Base-by-base conservation (phyloP, 2,888 invertebrate species). In the Tenthredo mesomela region DNA sequence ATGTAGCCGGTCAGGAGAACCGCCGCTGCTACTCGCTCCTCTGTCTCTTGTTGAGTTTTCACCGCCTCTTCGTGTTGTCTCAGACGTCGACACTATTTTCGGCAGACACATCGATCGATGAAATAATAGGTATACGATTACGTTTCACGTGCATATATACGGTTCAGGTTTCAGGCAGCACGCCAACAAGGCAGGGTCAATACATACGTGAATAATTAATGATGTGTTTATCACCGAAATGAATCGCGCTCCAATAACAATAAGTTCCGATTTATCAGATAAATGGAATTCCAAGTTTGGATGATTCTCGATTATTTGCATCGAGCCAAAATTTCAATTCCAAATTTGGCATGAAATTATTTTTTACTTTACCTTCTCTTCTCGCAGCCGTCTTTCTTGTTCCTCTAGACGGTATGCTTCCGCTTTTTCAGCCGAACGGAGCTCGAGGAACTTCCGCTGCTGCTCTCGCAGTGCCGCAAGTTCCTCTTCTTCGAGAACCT, bases 401-500 rank as follows among this genome's bases (percentile, higher is more conserved):
- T 97, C 97, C 90, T 97, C 97, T 78, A 98, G 94, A 86, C 98
- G 95, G 89, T 96, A 96, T 84, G 96, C 94, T 93, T 98, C 98
- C 1, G 97, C 97, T 86, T 96, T 95, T 93, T 98, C 98, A 21
- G 96, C 96, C 89, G 97, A 97, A 84, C 98, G 95, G 87, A 97
- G 94, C 92, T 96, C 95, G 87, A 95, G 92, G 91, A 96, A 97
- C 91, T 96, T 94, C 92, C 96, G 94, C 93, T 97, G 97, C 92
- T 98, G 97, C 91, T 96, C 96, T 85, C 96, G 95, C 88, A 98
- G 94, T 40, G 97, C 95, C 5, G 96, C 96, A 88, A 98, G 94
- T 93, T 99, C 98, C 93, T 98, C 98, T 93, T 99, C 98, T 93
- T 98, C 98, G 89, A 98, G 95, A 58, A 98, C 97, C 93, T 99